Base-by-base conservation (phyloP, 2,888 invertebrate species). In the Argyresthia albistria region DNA sequence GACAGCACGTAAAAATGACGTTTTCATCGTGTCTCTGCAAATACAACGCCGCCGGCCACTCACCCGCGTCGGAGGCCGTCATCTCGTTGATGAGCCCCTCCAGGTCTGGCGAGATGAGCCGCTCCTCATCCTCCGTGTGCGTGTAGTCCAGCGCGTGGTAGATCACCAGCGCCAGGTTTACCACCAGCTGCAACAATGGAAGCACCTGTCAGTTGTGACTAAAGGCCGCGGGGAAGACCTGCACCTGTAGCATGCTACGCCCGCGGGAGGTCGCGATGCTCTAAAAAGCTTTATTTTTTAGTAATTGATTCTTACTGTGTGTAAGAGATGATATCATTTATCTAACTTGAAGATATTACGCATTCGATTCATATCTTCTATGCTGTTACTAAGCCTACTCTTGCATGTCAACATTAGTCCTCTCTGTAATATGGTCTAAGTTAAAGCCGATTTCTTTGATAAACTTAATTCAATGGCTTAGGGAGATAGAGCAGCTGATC, bases 101-200 rank as follows among this genome's bases (percentile, higher is more conserved):
- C 60, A 98, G 90, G 70, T 96, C 95, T 11, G 93, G 91, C 62
- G 95, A 95, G 64, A 98, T 92, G 64, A 93, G 91, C 61, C 95
- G 90, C 86, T 97, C 97, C 80, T 97, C 96, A 58, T 94, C 93
- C 64, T 93, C 93, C 46, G 91, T 91, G 67, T 95, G 90, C 61
- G 96, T 95, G 80, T 93, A 96, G 84, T 98, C 97, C 77, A 98
- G 88, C 43, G 97, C 96, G 65, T 92, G 91, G 84, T 95, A 98
- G 62, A 97, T 92, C 62, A 95, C 91, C 65, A 94, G 88, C 46
- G 97, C 98, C 66, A 98, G 80, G 63, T 92, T 92, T 58, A 92
- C 91, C 61, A 95, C 90, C 70, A 95, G 88, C 95, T 96, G 90
- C 1, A 90, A 90, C 68, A 76, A 76, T 42, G 8, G n/a, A 39